Percentiles rank a stretch among this genome's conserved stretches.
phyloP scores from a whole-genome alignment of 2,113 vertebrate genomes.

The Alligator sinensis region DNA sequence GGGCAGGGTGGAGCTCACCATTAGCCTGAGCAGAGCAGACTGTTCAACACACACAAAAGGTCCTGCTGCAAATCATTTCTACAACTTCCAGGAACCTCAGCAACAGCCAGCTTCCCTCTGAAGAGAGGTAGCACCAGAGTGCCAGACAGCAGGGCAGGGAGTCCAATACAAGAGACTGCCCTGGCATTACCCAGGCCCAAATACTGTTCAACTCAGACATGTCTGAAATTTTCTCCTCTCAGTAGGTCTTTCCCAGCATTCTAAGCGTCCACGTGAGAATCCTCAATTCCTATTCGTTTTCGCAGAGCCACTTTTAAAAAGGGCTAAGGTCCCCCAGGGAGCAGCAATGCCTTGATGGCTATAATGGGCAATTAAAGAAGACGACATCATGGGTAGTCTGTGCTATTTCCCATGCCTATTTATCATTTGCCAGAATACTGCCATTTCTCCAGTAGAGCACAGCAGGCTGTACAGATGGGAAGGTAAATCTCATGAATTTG shows the following conservation, averaged over 20 bases:
- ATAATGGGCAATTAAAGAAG: not conserved
- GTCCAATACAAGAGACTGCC: rapidly evolving
- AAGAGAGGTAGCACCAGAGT: not conserved
- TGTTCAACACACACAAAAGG: not conserved
- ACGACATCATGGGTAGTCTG: not conserved
- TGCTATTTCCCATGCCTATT: not conserved
- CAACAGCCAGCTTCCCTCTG: not conserved
- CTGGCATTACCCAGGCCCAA: rapidly evolving
- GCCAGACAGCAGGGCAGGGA: not conserved
- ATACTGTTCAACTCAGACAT: not conserved
- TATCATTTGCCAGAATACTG: rapidly evolving
- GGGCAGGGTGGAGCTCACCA: not conserved
- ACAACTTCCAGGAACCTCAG: constrained; percentile 5
- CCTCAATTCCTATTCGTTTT: not conserved
- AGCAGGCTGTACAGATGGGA: rapidly evolving
- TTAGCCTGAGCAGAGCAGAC: not conserved
- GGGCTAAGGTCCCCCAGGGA: not conserved
- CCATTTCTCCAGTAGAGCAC: not conserved
- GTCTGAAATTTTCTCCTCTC: not conserved
- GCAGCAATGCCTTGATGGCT: not conserved
- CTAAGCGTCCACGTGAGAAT: not conserved
- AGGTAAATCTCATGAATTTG: rapidly evolving
- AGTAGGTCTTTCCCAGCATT: not conserved
- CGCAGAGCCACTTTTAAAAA: rapidly evolving
- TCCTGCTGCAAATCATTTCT: not conserved